Percentiles rank a stretch among this genome's conserved stretches.
Evolutionary conservation across 2,113 vertebrate genomes (phyloP).

Genomic region (Bubo blakistoni): DNA sequence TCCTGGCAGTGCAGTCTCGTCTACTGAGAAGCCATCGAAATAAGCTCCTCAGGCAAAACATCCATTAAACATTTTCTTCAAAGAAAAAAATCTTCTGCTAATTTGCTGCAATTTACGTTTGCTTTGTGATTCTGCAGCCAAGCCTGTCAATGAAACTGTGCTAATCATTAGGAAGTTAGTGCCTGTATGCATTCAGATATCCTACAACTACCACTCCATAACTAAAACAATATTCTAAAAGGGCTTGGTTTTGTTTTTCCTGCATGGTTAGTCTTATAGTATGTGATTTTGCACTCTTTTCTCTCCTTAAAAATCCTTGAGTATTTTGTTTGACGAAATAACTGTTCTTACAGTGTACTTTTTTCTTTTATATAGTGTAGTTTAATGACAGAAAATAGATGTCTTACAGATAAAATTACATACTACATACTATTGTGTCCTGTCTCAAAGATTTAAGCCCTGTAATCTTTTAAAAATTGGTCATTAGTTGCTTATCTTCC

Average conservation of each 20-base stretch:
- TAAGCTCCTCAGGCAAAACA: conserved; percentile 31
- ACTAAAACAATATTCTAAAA: conserved; percentile 35
- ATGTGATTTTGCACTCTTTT: conserved; percentile 16
- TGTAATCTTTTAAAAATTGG: conserved; percentile 59
- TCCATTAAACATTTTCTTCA: conserved; percentile 9
- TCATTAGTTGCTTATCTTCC: conserved; percentile 55
- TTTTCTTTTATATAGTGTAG: conserved; percentile 60
- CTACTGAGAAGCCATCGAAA: conserved; percentile 1
- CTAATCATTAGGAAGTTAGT: conserved; percentile 18
- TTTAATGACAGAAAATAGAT: conserved; percentile 68
- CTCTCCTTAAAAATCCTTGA: conserved; percentile 35
- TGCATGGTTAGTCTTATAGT: not conserved
- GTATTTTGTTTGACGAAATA: conserved; percentile 34
- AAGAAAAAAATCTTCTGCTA: conserved; percentile 8
- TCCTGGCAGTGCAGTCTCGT: not conserved
- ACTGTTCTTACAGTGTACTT: conserved; percentile 11
- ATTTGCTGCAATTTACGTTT: conserved; percentile 42
- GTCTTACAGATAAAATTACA: conserved; percentile 64
- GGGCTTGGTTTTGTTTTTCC: not conserved
- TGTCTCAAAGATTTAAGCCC: conserved; percentile 51
- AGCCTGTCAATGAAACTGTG: conserved; percentile 3
- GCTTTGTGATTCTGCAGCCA: conserved; percentile 2
- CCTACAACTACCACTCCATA: not conserved
- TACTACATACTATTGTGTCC: conserved; percentile 23
- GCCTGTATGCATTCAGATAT: not conserved